A percentile compares a stretch with the other conserved stretches of the same genome.
These are phyloP conservation scores for Drosophila azteca DNA, from an alignment of 1,140 invertebrate species.

Conservation along the genomic window DNA sequence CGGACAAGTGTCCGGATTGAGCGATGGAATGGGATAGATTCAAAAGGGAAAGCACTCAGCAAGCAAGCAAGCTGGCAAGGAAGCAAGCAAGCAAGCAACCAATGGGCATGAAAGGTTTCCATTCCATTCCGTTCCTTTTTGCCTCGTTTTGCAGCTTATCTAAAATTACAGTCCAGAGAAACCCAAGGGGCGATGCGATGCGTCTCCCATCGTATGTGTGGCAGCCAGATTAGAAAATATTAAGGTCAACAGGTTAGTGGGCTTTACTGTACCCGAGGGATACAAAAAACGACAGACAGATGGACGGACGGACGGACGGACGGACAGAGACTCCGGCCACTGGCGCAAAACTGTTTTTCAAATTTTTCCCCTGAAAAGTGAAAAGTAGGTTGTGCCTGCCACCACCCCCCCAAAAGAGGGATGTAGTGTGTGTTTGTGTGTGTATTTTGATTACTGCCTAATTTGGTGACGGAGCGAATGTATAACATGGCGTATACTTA, in stretches of 20 bases:
- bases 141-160: slow-evolving; percentile 73
- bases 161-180: slow-evolving; percentile 62
- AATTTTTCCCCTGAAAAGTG: slow-evolving; percentile 41
- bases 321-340: slow-evolving; percentile 34
- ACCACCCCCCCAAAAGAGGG: slow-evolving; percentile 27
- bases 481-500: slow-evolving; percentile 75
- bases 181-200: slow-evolving; percentile 10
- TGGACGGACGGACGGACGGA: too few relatives aligned
- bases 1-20: slow-evolving; percentile 14
- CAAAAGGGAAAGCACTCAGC: slow-evolving; percentile 3
- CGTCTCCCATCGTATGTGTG: slow-evolving; percentile 22
- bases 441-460: slow-evolving; percentile 79
- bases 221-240: slow-evolving; percentile 81
- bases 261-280: slow-evolving; percentile 73
- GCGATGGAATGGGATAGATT: not conserved
- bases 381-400: slow-evolving; percentile 65
- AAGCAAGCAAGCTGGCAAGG: slow-evolving; percentile 19
- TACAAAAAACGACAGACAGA: slow-evolving; percentile 54
- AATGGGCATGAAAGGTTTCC: slow-evolving; percentile 39
- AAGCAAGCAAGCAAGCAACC: slow-evolving; percentile 15
- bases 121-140: slow-evolving; percentile 67
- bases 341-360: slow-evolving; percentile 71
- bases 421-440: slow-evolving; percentile 38
- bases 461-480: slow-evolving; percentile 70
- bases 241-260: slow-evolving; percentile 82